Percentiles rank a stretch among this genome's conserved stretches.
Evolutionary conservation across 1,140 invertebrate genomes (phyloP).

Genomic region (Zaprionus davidi): DNA sequence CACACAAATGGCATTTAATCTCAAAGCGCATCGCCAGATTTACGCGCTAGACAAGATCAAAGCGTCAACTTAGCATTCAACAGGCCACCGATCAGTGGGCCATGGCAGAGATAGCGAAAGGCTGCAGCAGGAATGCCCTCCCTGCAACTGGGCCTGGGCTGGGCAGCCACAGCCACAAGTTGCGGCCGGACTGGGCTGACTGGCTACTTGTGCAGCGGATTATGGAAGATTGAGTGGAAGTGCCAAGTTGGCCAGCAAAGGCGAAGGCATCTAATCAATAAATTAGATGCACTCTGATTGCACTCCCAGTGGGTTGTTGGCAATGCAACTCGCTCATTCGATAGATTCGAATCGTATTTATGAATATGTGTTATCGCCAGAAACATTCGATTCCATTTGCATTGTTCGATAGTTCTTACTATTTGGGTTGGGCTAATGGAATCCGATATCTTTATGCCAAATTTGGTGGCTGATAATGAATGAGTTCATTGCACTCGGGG

Average conservation of each 20-base stretch:
- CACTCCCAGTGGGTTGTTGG: constrained; percentile 4
- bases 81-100: constrained; percentile 72
- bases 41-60: constrained; percentile 78
- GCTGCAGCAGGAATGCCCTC: neutral
- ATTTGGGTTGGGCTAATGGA: neutral
- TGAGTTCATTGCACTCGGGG: neutral
- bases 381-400: neutral
- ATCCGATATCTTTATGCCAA: neutral
- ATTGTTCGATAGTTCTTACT: neutral
- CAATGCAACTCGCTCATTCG: neutral
- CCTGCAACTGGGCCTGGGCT: neutral
- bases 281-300: constrained; percentile 39
- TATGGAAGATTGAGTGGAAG: constrained; percentile 36
- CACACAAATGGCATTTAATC: constrained; percentile 77
- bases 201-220: constrained; percentile 20
- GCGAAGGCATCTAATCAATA: constrained; percentile 41
- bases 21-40: constrained; percentile 74
- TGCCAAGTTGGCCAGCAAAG: constrained; percentile 5
- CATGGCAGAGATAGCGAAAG: constrained; percentile 17
- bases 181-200: neutral
- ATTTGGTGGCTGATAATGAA: neutral
- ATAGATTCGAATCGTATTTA: neutral
- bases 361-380: neutral
- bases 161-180: neutral
- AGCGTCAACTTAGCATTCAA: constrained; percentile 80